Evolutionary conservation across 2,797 vertebrate species (phyloP).

Genomic region (Falco berigora): DNA sequence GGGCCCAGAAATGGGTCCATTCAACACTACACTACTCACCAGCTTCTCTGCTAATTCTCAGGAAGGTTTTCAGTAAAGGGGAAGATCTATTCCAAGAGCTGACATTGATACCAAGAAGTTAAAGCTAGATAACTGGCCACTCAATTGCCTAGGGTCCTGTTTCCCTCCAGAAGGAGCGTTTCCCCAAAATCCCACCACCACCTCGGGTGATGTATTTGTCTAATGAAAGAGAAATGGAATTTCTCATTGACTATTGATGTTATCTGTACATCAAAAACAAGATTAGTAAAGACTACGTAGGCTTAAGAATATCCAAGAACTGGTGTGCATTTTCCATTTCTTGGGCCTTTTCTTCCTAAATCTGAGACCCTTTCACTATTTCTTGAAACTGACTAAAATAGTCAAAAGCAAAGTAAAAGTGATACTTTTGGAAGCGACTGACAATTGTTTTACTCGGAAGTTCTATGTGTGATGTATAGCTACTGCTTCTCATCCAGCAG

Average conservation of each 20-base stretch:
- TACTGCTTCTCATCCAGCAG: neutral
- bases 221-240: neutral
- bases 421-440: neutral
- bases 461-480: neutral
- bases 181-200: neutral
- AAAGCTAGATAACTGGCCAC: neutral
- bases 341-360: neutral
- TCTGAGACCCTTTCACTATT: neutral
- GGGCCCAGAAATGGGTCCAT: neutral
- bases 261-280: neutral
- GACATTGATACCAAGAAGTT: constrained; percentile 20
- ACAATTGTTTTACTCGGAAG: neutral
- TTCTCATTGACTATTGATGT: neutral
- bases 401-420: neutral
- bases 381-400: neutral
- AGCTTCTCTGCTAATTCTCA: constrained; percentile 9
- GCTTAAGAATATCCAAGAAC: neutral
- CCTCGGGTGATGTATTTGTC: neutral
- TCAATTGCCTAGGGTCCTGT: neutral
- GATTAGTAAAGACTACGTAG: neutral
- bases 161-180: neutral
- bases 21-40: neutral
- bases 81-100: constrained; percentile 17
- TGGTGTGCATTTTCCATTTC: neutral
- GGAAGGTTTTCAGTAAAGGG: neutral